phyloP scores from a whole-genome alignment of 2,888 invertebrate genomes.

The Corythucha ciliata region DNA sequence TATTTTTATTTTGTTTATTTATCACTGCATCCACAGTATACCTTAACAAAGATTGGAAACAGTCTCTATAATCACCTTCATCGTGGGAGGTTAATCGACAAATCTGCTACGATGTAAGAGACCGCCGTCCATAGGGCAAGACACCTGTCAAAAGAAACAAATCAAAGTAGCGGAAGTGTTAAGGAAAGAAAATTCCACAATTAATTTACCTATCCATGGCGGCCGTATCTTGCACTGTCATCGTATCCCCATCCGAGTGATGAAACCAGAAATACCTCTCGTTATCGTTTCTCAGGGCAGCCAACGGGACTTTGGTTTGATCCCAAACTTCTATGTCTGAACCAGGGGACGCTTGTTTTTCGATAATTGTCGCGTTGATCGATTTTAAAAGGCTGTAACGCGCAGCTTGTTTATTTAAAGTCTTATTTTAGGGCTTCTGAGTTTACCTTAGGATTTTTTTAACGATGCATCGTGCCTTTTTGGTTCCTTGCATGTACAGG shows the following conservation, averaged over 20 bases:
- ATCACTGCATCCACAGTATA: too few relatives aligned
- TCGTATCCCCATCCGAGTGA: constrained; percentile 68
- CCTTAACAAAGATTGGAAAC: too few relatives aligned
- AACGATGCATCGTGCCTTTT: constrained; percentile 55
- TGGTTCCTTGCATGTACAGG: constrained; percentile 51
- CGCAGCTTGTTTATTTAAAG: not conserved
- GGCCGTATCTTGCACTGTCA: constrained; percentile 61
- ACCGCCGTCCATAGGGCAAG: constrained; percentile 70
- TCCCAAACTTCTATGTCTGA: constrained; percentile 60
- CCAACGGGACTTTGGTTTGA: constrained; percentile 57
- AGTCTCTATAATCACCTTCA: too few relatives aligned
- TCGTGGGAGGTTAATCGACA: constrained; percentile 61
- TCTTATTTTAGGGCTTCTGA: not conserved
- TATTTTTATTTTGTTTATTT: too few relatives aligned
- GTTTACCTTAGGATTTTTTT: constrained; percentile 53
- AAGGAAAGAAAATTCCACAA: too few relatives aligned
- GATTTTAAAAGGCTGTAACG: constrained; percentile 49
- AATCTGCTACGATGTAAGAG: constrained; percentile 67
- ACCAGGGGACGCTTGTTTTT: constrained; percentile 46
- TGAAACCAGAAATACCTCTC: constrained; percentile 67
- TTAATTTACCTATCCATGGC: constrained; percentile 54
- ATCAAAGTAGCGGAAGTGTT: too few relatives aligned
- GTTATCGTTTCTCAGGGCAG: constrained; percentile 56
- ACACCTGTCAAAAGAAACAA: constrained; percentile 58
- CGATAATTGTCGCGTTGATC: constrained; percentile 56